Evolutionary conservation across 2,888 invertebrate species (phyloP).

Genomic region (Spisula solida): DNA sequence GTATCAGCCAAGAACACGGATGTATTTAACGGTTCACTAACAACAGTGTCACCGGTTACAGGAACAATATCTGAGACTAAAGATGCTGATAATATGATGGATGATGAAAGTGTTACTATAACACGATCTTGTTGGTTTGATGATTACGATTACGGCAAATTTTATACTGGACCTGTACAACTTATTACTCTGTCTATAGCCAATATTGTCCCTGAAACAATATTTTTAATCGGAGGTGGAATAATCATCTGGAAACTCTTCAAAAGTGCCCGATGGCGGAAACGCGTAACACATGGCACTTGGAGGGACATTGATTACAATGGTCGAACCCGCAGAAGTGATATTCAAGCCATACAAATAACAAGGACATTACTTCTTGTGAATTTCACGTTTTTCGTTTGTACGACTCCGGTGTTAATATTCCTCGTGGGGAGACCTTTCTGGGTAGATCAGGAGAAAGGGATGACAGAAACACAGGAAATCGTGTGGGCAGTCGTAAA

Average conservation of each 20-base stretch:
- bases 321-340: not conserved
- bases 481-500: conserved; percentile 48
- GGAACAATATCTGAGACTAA: not conserved
- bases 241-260: conserved; percentile 28
- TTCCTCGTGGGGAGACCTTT: conserved; percentile 20
- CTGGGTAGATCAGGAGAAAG: conserved; percentile 25
- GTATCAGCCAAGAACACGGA: not conserved
- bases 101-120: not conserved
- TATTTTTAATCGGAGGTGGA: conserved; percentile 24
- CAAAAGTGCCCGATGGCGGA: not conserved
- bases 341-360: conserved; percentile 17
- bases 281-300: not conserved
- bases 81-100: not conserved
- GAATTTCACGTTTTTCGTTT: conserved; percentile 30
- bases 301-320: not conserved
- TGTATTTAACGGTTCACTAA: not conserved
- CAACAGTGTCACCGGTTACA: not conserved
- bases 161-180: conserved; percentile 18
- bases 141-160: not conserved
- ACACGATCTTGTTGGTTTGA: conserved; percentile 20
- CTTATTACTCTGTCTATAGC: not conserved
- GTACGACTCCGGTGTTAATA: conserved; percentile 12
- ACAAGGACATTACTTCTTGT: conserved; percentile 38
- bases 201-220: conserved; percentile 15
- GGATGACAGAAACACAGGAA: conserved; percentile 42